Evolutionary conservation across 2,797 vertebrate genomes (phyloP).

Genomic region (Propithecus deckenii): DNA sequence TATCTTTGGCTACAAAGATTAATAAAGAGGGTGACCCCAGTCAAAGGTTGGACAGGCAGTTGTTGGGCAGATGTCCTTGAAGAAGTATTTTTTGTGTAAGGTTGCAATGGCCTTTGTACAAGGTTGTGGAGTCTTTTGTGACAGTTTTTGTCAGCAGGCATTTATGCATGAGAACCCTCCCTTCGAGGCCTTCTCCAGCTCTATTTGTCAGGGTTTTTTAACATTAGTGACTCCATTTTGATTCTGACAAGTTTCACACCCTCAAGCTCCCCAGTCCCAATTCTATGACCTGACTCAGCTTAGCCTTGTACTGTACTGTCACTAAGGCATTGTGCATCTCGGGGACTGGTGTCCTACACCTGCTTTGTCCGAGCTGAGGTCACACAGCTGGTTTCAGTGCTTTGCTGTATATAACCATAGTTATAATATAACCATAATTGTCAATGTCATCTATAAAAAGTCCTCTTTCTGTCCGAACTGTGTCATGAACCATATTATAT

Average conservation of each 20-base stretch:
- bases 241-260: background rate
- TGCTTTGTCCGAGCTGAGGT: background rate
- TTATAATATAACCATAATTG: background rate
- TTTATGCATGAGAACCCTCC: background rate
- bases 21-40: background rate
- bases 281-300: background rate
- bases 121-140: background rate
- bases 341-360: background rate
- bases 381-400: background rate
- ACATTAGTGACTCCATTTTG: background rate
- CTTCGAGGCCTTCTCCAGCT: background rate
- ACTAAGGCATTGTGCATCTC: background rate
- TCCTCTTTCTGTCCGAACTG: background rate
- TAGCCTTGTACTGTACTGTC: background rate
- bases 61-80: background rate
- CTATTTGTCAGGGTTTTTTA: background rate
- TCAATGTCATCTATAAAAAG: background rate
- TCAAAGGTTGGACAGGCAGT: background rate
- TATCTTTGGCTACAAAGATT: background rate
- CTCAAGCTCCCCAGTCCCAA: background rate
- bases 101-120: background rate
- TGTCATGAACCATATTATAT: background rate
- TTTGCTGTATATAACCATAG: background rate
- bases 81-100: background rate
- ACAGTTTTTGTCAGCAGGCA: background rate